Evolutionary conservation across 1,140 invertebrate species (phyloP), one percentile per base, ranked within the genome.

Genomic region (Pseudomyrmex cubaensis): DNA sequence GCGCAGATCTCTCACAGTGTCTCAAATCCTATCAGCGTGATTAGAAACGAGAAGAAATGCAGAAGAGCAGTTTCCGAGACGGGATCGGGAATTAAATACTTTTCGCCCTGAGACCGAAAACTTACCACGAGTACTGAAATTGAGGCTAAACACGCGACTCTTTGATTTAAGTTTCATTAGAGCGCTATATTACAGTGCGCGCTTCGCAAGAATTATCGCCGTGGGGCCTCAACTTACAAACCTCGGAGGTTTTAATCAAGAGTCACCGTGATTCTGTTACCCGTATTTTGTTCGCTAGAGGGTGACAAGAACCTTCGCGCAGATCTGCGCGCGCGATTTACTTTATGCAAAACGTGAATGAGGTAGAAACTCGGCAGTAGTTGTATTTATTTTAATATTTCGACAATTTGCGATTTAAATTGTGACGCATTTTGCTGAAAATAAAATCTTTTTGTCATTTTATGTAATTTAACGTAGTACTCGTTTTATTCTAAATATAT

Each of bases 141-240:
- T 25, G 48, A 46, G 20, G 10, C 13, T 57, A 46, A 67, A 77
- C 48, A 70, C 52, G 13, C 15, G 62, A 69, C 17, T 48, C 20
- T 70, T 75, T n/a, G 50, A 8, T 54, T 70, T 70, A 48, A 9
- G 20, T 78, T 78, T 78, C 54, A 78, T 66, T 20, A 66, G 17
- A 44, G 17, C 25, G 17, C 9, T 67, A 25, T 54, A 22, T 56
- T 77, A 56, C 20, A 20, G 20, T 57, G 35, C 35, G 35, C 35
- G 56, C 22, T 56, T 77, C 1, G 2, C 35, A 76, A 75, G 46
- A 57, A 67, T 77, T 67, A 57, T 48, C 35, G 46, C 46, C 35
- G 63, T 57, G 7, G 48, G n/a, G 62, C 9, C 3, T 22, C 22
- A 63, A 35, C 46, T 52, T 52, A 46, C 61, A 25, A 67, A 66